phyloP scores from a whole-genome alignment of 2,113 vertebrate species.

The Callorhinus ursinus region DNA sequence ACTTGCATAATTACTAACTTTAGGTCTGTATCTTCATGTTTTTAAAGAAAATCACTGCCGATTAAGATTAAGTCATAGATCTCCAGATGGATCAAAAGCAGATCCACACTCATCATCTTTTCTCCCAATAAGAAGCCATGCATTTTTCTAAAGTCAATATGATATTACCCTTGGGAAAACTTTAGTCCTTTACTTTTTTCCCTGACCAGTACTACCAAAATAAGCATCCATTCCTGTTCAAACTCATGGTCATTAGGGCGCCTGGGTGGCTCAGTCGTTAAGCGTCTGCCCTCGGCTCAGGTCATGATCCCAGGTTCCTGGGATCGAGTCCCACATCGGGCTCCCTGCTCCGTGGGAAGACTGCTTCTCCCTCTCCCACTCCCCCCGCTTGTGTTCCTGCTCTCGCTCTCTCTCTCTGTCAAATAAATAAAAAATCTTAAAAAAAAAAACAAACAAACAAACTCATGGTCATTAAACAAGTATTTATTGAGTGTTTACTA shows the following conservation, averaged over 20 bases:
- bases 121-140: neutral
- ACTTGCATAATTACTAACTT: neutral
- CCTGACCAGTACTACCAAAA: neutral
- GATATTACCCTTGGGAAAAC: neutral
- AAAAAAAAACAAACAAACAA: neutral
- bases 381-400: too few species aligned
- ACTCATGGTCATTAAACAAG: neutral
- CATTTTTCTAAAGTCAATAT: neutral
- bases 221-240: neutral
- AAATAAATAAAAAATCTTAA: too few species aligned
- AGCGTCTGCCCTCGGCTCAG: too few species aligned
- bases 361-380: too few species aligned
- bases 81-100: neutral
- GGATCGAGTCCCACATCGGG: too few species aligned
- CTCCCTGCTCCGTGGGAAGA: too few species aligned
- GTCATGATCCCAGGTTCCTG: too few species aligned
- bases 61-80: neutral
- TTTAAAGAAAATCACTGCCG: conserved; percentile 33
- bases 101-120: neutral
- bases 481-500: neutral
- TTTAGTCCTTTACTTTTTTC: neutral
- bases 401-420: too few species aligned
- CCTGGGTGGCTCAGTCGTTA: too few species aligned
- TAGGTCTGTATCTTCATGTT: neutral
- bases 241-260: neutral